Percentiles rank a stretch among this genome's conserved stretches.
These are phyloP conservation scores for Origma solitaria DNA, from an alignment of 2,113 vertebrate species.

Conservation along the genomic window DNA sequence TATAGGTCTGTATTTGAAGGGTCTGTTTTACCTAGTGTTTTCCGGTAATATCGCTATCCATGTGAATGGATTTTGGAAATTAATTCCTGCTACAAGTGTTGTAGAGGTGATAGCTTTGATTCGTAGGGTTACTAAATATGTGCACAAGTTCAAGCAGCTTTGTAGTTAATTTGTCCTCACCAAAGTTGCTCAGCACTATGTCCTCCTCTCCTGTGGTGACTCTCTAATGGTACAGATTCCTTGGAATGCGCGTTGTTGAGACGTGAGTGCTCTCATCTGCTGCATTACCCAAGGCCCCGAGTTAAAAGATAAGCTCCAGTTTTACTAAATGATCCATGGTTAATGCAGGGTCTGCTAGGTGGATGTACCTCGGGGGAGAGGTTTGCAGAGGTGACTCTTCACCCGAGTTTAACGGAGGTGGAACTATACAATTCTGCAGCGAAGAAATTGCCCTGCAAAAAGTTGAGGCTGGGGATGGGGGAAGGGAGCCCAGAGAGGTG, in stretches of 20 bases:
- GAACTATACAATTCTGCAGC: background rate
- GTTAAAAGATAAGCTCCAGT: background rate
- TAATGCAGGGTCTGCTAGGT: background rate
- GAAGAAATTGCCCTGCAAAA: background rate
- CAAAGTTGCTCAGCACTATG: background rate
- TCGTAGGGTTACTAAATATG: fast-evolving
- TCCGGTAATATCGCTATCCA: background rate
- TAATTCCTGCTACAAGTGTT: background rate
- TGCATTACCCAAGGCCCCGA: background rate
- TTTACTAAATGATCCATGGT: fast-evolving
- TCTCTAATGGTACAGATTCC: background rate
- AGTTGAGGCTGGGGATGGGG: background rate
- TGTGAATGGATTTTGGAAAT: background rate
- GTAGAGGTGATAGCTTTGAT: background rate
- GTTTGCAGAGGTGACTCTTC: background rate
- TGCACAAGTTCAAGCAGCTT: background rate
- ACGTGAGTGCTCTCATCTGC: background rate
- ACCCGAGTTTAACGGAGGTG: background rate
- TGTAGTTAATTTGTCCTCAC: background rate
- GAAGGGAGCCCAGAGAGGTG: fast-evolving
- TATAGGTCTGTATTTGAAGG: background rate
- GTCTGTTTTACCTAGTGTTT: background rate
- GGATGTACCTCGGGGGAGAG: background rate
- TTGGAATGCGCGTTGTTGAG: fast-evolving
- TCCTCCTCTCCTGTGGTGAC: background rate